Conservation (phyloP, 2,888 invertebrate genomes). For the Ormyrus labotus region DNA sequence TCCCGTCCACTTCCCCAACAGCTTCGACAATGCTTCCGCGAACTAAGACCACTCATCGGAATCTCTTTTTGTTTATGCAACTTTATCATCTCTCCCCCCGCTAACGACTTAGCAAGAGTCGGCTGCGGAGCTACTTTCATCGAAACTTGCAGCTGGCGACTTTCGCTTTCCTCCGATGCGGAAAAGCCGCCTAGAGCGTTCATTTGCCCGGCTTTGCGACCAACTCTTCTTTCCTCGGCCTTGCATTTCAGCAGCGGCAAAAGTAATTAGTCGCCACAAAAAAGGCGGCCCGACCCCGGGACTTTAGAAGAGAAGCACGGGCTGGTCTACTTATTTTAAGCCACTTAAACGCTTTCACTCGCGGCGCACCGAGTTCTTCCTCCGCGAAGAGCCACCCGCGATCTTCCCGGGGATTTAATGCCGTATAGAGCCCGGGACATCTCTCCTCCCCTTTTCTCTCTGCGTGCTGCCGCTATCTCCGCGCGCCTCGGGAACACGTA, state of each 20-base stretch:
- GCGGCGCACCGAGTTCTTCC: conserved; percentile 47
- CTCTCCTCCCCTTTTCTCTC: neutral
- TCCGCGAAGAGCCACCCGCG: neutral
- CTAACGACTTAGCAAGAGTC: too few relatives aligned
- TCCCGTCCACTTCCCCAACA: neutral
- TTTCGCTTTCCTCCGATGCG: too few relatives aligned
- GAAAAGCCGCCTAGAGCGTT: too few relatives aligned
- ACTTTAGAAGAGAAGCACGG: neutral
- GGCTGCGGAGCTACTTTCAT: too few relatives aligned
- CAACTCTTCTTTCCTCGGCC: neutral
- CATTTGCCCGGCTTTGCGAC: too few relatives aligned
- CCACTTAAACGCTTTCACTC: conserved; percentile 62
- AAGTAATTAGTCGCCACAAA: conserved; percentile 60
- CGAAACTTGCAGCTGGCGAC: too few relatives aligned
- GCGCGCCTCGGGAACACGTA: conserved; percentile 9
- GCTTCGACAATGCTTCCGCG: conserved; percentile 26
- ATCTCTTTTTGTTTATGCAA: conserved; percentile 41
- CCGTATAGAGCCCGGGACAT: conserved; percentile 54
- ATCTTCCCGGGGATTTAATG: conserved; percentile 63
- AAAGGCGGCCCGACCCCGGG: conserved; percentile 20
- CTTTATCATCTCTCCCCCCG: neutral
- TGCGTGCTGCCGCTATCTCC: neutral
- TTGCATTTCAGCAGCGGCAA: conserved; percentile 31
- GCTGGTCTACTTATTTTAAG: conserved; percentile 64
- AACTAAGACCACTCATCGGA: neutral